These are phyloP conservation scores for Ormyrus nitidulus DNA, from an alignment of 2,888 invertebrate species.

Conservation along the genomic window DNA sequence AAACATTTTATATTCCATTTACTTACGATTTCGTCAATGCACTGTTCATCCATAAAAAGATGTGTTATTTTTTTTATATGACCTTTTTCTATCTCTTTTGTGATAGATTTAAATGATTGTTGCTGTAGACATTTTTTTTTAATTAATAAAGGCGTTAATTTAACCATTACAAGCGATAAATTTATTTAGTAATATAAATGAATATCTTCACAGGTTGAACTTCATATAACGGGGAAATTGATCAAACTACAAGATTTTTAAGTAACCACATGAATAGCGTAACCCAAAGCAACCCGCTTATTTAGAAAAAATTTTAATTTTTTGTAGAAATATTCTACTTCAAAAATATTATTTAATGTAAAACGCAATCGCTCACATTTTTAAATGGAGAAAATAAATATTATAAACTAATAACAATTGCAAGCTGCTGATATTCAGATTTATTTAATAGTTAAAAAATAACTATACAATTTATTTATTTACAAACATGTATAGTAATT, in stretches of 20 bases:
- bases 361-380: not conserved
- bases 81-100: constrained; percentile 63
- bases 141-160: constrained; percentile 65
- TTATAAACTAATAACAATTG: too few relatives aligned
- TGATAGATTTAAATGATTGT: constrained; percentile 65
- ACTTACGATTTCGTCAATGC: constrained; percentile 79
- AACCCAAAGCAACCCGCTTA: constrained; percentile 46
- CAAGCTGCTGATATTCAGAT: too few relatives aligned
- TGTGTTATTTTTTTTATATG: constrained; percentile 72
- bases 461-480: too few relatives aligned
- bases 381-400: too few relatives aligned
- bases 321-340: too few relatives aligned
- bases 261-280: constrained; percentile 1
- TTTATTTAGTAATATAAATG: not conserved
- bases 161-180: constrained; percentile 63
- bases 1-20: not conserved
- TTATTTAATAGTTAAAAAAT: too few relatives aligned
- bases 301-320: not conserved
- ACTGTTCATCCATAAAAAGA: constrained; percentile 80
- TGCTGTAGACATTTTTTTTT: constrained; percentile 66
- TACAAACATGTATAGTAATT: too few relatives aligned
- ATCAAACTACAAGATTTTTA: constrained; percentile 6
- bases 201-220: not conserved
- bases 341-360: too few relatives aligned
- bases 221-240: constrained; percentile 5